These are phyloP conservation scores for Prionace glauca DNA, from an alignment of 2,797 vertebrate genomes.

Conservation along the genomic window DNA sequence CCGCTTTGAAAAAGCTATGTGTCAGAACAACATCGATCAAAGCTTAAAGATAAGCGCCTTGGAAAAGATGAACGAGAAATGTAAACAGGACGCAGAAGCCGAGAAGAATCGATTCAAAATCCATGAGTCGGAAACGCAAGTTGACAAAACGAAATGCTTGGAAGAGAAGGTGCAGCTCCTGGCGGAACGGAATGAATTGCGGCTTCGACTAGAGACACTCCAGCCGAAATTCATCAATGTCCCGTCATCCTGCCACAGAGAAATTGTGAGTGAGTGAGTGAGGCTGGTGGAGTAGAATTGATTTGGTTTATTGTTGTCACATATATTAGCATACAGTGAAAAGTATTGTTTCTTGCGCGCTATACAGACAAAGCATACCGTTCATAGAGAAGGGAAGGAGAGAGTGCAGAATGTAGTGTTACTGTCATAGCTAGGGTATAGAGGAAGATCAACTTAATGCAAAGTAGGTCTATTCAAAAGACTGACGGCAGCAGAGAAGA, in stretches of 20 bases:
- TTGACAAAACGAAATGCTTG: background rate
- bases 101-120: background rate
- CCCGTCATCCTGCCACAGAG: background rate
- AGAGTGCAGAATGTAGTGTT: no score
- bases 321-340: no score
- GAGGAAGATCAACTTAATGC: no score
- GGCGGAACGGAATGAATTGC: background rate
- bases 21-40: no score
- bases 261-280: background rate
- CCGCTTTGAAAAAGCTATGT: background rate
- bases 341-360: no score
- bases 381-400: no score
- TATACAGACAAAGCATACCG: no score
- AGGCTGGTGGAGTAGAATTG: no score
- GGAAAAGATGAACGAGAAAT: background rate
- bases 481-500: no score
- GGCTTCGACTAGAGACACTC: background rate
- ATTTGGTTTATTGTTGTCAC: no score
- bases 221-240: background rate
- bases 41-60: background rate
- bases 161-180: background rate
- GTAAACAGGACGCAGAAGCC: background rate
- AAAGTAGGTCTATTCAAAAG: no score
- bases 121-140: background rate
- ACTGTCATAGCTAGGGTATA: no score